Conservation (phyloP, 2,797 vertebrate species). For the Steatocranus sp. region DNA sequence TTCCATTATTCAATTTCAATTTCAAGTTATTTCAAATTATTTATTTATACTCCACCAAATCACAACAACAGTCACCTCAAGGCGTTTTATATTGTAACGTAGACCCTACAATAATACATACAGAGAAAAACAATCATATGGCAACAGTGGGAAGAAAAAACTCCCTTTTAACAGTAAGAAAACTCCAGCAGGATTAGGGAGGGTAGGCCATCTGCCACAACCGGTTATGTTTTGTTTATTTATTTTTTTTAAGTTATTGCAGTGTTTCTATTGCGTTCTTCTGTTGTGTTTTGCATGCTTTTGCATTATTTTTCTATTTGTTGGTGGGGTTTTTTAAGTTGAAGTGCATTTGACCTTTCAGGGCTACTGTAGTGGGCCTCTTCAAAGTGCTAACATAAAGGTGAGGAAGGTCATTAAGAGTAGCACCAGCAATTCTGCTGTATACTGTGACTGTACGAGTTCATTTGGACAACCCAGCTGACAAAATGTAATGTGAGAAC, state of each 20-base stretch:
- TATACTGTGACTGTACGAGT: background rate
- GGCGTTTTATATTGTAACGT: background rate
- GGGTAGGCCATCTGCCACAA: background rate
- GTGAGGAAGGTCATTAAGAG: background rate
- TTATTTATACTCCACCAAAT: background rate
- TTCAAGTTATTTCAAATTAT: background rate
- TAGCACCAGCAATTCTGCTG: background rate
- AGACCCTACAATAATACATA: background rate
- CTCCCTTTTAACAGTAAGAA: background rate
- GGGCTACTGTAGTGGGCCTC: background rate
- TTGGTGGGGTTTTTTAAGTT: rapidly evolving
- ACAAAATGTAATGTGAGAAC: background rate
- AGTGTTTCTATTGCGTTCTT: background rate
- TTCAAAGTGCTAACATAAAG: background rate
- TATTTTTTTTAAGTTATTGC: background rate
- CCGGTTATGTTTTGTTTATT: background rate
- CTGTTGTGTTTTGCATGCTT: background rate
- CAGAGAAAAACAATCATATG: background rate
- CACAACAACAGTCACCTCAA: background rate
- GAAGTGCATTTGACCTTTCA: background rate
- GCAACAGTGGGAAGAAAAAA: background rate
- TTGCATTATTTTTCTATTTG: background rate
- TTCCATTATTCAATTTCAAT: background rate
- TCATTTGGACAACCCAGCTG: background rate
- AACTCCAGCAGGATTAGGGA: background rate